Conservation (phyloP, 1,140 invertebrate genomes). For the Zaprionus nigranus region DNA sequence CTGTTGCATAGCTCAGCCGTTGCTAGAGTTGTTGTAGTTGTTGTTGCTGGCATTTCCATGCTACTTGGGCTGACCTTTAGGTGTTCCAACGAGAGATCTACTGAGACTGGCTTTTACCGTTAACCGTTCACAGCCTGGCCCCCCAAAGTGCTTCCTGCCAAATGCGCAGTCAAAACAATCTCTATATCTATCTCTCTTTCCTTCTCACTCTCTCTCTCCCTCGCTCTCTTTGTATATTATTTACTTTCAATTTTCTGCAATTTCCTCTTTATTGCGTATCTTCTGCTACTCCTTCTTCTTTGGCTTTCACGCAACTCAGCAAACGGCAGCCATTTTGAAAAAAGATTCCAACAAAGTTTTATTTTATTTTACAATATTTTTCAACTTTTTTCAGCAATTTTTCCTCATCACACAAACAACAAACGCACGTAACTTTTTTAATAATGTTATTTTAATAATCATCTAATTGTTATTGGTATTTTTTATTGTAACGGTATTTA, state of each 20-base stretch:
- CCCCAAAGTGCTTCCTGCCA: constrained; percentile 66
- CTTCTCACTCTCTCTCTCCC: background rate
- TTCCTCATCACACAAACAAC: constrained; percentile 16
- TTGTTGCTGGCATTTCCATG: constrained; percentile 61
- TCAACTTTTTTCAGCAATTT: constrained; percentile 10
- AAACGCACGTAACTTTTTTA: constrained; percentile 16
- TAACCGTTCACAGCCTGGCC: constrained; percentile 48
- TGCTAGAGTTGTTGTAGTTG: constrained; percentile 42
- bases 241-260: constrained; percentile 27
- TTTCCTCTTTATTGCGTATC: constrained; percentile 8
- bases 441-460: constrained; percentile 34
- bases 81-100: constrained; percentile 54
- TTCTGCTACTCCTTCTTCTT: constrained; percentile 19
- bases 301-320: constrained; percentile 50
- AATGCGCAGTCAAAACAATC: constrained; percentile 31
- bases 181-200: constrained; percentile 8
- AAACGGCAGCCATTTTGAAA: constrained; percentile 53
- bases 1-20: constrained; percentile 27
- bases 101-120: constrained; percentile 70
- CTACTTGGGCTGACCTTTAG: constrained; percentile 74
- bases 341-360: constrained; percentile 23
- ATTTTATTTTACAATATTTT: background rate
- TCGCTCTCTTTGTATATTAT: background rate
- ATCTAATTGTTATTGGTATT: constrained; percentile 26
- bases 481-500: constrained; percentile 26